These are phyloP conservation scores for Lamellibrachia columna DNA, from an alignment of 2,888 invertebrate species.

Conservation along the genomic window DNA sequence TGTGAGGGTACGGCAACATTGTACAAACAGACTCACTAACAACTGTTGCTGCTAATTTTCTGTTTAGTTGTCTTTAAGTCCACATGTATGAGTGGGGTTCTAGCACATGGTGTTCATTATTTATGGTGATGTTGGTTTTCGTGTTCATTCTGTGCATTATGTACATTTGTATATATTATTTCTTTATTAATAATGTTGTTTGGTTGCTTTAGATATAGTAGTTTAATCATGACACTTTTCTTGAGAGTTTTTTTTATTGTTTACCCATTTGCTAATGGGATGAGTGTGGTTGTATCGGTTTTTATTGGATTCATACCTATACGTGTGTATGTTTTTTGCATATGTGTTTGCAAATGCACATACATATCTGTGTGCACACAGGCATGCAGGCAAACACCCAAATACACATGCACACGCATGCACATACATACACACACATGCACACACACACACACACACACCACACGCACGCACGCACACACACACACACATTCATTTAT, in stretches of 20 bases:
- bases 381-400: background rate
- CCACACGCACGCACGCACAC: background rate
- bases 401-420: background rate
- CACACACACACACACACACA: background rate
- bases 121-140: background rate
- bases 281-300: background rate
- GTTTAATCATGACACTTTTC: background rate
- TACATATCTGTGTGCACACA: background rate
- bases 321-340: slow-evolving; percentile 1
- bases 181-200: background rate
- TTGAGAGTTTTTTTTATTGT: background rate
- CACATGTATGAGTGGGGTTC: background rate
- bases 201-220: background rate
- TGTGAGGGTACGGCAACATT: background rate
- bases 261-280: background rate
- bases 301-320: background rate
- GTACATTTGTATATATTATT: background rate
- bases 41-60: background rate
- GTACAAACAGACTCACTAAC: background rate
- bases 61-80: background rate
- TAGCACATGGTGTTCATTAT: background rate
- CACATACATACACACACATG: background rate
- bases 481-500: background rate
- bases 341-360: slow-evolving; percentile 29
- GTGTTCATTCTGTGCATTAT: background rate